Base-by-base conservation (phyloP, 2,888 invertebrate species). In the Calameuta idolon region DNA sequence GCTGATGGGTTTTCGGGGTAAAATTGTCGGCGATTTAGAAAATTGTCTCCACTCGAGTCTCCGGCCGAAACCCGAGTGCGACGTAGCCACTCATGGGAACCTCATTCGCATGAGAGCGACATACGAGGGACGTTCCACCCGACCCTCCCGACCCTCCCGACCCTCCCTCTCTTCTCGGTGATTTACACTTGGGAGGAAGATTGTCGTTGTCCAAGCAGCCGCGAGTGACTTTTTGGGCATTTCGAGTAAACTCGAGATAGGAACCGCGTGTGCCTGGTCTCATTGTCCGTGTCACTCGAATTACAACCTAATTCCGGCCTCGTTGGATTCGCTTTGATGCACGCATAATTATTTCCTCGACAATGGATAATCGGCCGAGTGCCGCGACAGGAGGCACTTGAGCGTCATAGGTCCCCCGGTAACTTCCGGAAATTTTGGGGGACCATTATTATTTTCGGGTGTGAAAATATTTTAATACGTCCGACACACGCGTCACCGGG, bases 371-470 rank as follows among this genome's bases (percentile, higher is more conserved):
- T n/a, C 78, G 15, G 77, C 81, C 76, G 55, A 23, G 15, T 9
- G 77, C 81, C 78, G 79, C 79, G 76, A 11, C 79, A 12, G 23
- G 73, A 68, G 33, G 37, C 79, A 30, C 35, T 2, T 9, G 23
- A 37, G 34, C 76, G 74, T 74, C 69, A n/a, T 31, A 68, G 33
- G 78, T 78, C 75, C 31, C 76, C 31, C 76, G 74, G 76, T 75
- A 80, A 78, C 79, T 73, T 71, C 75, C 76, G 77, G 77, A 81
- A 80, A 79, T 75, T 74, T 78, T 79, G 75, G 31, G n/a, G n/a
- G n/a, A n/a, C 76, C 80, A 81, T 79, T 82, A 79, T 78, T 79
- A 82, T 71, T 81, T 80, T 81, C 79, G 79, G 77, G 81, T 81
- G 78, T 81, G 84, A 83, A 84, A 79, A 80, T 78, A 78, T 80